A percentile compares a stretch with the other conserved stretches of the same genome.
Evolutionary conservation across 2,113 vertebrate species (phyloP).

Genomic region (Eira barbara): DNA sequence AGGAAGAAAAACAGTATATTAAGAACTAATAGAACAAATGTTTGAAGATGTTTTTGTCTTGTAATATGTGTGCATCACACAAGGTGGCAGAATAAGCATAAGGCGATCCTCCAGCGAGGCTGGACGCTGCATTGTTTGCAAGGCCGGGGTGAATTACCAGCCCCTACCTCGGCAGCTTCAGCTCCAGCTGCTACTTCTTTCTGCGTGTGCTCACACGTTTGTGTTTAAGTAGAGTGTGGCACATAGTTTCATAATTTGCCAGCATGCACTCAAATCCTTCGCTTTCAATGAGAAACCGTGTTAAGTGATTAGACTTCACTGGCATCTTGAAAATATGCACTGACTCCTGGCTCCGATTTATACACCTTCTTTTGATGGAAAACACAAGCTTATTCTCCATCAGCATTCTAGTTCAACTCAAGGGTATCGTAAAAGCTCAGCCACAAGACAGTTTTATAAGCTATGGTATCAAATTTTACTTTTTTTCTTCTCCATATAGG

Average conservation of each 20-base stretch:
- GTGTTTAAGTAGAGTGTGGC: neutral
- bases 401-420: slow-evolving; percentile 76
- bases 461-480: slow-evolving; percentile 71
- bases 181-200: neutral
- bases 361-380: slow-evolving; percentile 76
- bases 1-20: neutral
- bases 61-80: slow-evolving; percentile 83
- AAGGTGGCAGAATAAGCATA: slow-evolving; percentile 86
- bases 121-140: slow-evolving; percentile 27
- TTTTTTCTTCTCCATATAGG: slow-evolving; percentile 73
- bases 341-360: neutral
- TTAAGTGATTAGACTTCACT: slow-evolving; percentile 67
- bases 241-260: slow-evolving; percentile 56
- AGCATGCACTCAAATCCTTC: slow-evolving; percentile 61
- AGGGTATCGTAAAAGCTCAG: slow-evolving; percentile 70
- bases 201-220: neutral
- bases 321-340: slow-evolving; percentile 52
- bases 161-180: neutral
- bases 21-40: slow-evolving; percentile 36
- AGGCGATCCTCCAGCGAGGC: slow-evolving; percentile 28
- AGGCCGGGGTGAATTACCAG: slow-evolving; percentile 29
- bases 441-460: slow-evolving; percentile 76
- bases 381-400: slow-evolving; percentile 66
- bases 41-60: slow-evolving; percentile 68
- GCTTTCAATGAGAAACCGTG: slow-evolving; percentile 67